These are phyloP conservation scores for Drosophila serrata DNA, from an alignment of 1,140 invertebrate species.

Conservation along the genomic window DNA sequence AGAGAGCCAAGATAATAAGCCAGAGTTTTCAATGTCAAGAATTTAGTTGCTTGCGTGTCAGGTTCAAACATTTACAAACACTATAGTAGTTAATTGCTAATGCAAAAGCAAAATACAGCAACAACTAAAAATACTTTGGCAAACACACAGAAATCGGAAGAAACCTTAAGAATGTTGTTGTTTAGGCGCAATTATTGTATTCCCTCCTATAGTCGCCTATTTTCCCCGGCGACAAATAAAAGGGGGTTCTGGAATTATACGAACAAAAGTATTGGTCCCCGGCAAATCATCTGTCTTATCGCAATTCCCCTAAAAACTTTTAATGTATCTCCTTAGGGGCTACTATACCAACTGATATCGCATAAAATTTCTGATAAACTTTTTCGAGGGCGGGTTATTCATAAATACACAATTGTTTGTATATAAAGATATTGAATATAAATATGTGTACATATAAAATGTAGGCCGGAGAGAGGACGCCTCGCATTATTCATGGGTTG, in stretches of 20 bases:
- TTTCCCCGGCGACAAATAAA: neutral
- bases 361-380: constrained; percentile 28
- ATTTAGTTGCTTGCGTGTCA: constrained; percentile 32
- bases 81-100: constrained; percentile 57
- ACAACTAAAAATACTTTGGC: constrained; percentile 72
- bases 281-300: constrained; percentile 2
- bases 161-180: constrained; percentile 68
- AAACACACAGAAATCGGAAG: constrained; percentile 52
- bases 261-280: neutral
- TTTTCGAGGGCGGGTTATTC: constrained; percentile 39
- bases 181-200: constrained; percentile 66
- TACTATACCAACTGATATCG: constrained; percentile 23
- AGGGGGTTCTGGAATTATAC: neutral
- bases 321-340: constrained; percentile 11
- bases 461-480: constrained; percentile 6
- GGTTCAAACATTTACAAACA: constrained; percentile 50
- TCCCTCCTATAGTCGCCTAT: constrained; percentile 2
- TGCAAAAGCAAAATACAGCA: constrained; percentile 32
- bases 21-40: constrained; percentile 57
- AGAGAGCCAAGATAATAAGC: neutral
- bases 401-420: constrained; percentile 16
- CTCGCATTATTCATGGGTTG: constrained; percentile 29
- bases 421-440: constrained; percentile 8
- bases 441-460: neutral
- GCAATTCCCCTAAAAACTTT: constrained; percentile 1